Base-by-base conservation (phyloP, 1,140 invertebrate genomes). In the Heliconius nattereri region DNA sequence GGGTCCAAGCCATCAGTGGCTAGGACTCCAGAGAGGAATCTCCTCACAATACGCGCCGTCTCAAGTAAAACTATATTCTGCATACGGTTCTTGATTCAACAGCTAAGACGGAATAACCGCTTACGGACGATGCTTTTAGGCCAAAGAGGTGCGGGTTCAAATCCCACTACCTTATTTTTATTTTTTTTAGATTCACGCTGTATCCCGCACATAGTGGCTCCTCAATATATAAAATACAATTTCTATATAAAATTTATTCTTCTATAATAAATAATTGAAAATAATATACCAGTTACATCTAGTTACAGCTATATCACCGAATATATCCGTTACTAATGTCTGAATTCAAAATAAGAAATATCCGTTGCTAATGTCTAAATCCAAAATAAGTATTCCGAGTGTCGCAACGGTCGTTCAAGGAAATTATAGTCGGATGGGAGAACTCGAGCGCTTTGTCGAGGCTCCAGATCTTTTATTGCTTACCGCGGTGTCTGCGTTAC, bases 361-460 rank as follows among this genome's bases (percentile, higher is more conserved):
- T 66, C 60, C 5, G 2, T 29, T 66, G 29, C 60, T 66, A 66
- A 66, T 66, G 37, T 49, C 45, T 71, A 45, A 76, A 76, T 73
- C 70, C 40, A 75, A 71, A 76, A 76, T 80, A 76, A 75, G 79
- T 78, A 73, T 78, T 78, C 72, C 72, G 72, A 71, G 76, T 78
- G 76, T 78, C 54, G 54, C 52, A 78, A 60, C 76, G 79, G 76
- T 75, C 76, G 76, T 81, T 80, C 49, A 73, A 26, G 76, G 60
- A 78, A 81, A 81, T 81, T 81, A 78, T 78, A 81, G 80, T 75
- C 73, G 73, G 60, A 81, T 76, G 76, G 75, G 76, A 75, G 73
- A 76, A 60, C 40, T 71, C 52, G 45, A 9, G 70, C 57, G 79
- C 79, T 76, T 73, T 80, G 79, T 80, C 54, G 60, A 80, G 71